A percentile compares a stretch with the other conserved stretches of the same genome.
Conservation (phyloP, 2,888 invertebrate species). For the Sylvicola cinctus region DNA sequence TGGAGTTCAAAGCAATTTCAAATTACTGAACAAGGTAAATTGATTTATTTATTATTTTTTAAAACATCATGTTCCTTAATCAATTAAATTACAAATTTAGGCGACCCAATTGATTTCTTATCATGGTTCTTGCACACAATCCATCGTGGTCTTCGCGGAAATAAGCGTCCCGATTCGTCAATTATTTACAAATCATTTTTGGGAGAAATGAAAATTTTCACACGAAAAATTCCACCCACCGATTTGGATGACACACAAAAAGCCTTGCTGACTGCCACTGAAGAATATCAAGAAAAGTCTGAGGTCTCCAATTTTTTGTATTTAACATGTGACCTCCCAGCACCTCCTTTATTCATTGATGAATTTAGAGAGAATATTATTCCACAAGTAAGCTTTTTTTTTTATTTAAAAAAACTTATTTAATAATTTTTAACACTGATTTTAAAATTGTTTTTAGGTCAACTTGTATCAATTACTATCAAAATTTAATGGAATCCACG, state of each 20-base stretch:
- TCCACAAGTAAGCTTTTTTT: conserved; percentile 50
- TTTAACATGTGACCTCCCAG: conserved; percentile 91
- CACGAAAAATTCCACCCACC: conserved; percentile 80
- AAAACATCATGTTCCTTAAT: too few species aligned
- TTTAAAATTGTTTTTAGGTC: conserved; percentile 42
- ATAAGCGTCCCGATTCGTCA: conserved; percentile 67
- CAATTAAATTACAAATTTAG: too few species aligned
- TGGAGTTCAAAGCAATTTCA: conserved; percentile 96
- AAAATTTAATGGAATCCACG: conserved; percentile 88
- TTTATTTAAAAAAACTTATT: too few species aligned
- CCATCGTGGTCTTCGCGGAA: conserved; percentile 85
- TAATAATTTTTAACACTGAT: too few species aligned
- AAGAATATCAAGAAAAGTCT: conserved; percentile 71
- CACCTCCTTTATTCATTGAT: conserved; percentile 93
- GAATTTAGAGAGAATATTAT: conserved; percentile 97
- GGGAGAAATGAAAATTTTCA: conserved; percentile 75
- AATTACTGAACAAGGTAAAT: conserved; percentile 66
- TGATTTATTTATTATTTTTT: too few species aligned
- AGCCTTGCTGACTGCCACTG: conserved; percentile 50
- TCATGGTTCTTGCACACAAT: conserved; percentile 97
- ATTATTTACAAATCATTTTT: conserved; percentile 91
- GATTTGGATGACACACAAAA: conserved; percentile 82
- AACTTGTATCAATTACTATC: conserved; percentile 82
- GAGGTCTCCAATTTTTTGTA: conserved; percentile 90
- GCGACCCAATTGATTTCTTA: conserved; percentile 93